Percentiles rank a stretch among this genome's conserved stretches.
Conservation (phyloP, 2,113 vertebrate species). For the Nestor notabilis region DNA sequence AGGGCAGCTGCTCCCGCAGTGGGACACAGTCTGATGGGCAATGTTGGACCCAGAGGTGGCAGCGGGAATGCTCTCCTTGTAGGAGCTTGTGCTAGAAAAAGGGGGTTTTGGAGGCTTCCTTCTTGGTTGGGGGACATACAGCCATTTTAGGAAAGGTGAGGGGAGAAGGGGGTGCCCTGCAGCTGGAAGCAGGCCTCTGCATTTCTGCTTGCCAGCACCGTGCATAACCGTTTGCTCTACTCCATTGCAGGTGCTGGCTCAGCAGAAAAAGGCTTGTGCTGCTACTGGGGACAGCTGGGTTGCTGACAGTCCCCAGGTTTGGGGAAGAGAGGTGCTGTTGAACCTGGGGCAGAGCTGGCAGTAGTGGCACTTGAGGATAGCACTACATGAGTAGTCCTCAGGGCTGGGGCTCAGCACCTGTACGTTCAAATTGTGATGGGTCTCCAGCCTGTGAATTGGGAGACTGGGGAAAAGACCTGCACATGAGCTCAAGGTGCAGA, state of each 20-base stretch:
- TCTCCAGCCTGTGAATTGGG: accelerated
- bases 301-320: not conserved
- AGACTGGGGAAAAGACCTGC: not conserved
- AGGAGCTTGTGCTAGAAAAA: accelerated
- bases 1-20: not conserved
- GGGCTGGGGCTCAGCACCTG: not conserved
- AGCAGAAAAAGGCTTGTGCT: not conserved
- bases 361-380: not conserved
- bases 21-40: accelerated
- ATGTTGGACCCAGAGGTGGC: too few relatives aligned
- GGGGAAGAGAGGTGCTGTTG: not conserved
- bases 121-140: accelerated
- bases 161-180: not conserved
- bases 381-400: not conserved
- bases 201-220: not conserved
- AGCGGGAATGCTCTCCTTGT: too few relatives aligned
- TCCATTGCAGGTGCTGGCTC: accelerated
- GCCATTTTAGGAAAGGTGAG: not conserved
- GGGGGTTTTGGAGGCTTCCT: accelerated
- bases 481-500: too few relatives aligned
- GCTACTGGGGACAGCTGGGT: accelerated
- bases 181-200: not conserved
- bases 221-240: accelerated
- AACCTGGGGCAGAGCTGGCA: not conserved
- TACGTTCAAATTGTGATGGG: not conserved